Percentiles rank a stretch among this genome's conserved stretches.
These are phyloP conservation scores for Psilanteris sp. DNA, from an alignment of 1,140 invertebrate genomes.

Conservation along the genomic window DNA sequence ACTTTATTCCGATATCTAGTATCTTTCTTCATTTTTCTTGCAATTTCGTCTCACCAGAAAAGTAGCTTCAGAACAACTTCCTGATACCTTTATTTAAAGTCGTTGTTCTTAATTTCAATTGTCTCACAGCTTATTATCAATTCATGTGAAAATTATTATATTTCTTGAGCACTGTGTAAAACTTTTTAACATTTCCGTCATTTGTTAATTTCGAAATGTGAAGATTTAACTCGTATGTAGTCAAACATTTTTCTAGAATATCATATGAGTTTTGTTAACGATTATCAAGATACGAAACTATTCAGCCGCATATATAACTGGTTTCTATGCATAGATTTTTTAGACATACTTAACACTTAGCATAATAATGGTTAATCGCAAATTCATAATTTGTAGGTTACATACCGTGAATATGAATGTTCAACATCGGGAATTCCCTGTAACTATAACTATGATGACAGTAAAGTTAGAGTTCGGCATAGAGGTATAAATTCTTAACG, in stretches of 20 bases:
- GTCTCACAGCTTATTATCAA: not conserved
- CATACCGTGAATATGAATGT: constrained; percentile 9
- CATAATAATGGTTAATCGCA: constrained; percentile 30
- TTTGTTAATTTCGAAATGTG: too few species aligned
- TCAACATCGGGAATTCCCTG: constrained; percentile 23
- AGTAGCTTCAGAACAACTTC: constrained; percentile 40
- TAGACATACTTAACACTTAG: constrained; percentile 9
- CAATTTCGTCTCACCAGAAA: constrained; percentile 32
- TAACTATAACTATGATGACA: constrained; percentile 13
- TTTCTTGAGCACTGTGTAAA: too few species aligned
- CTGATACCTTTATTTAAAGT: constrained; percentile 11
- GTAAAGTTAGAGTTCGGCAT: constrained; percentile 32
- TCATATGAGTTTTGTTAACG: too few species aligned
- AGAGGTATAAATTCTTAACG: constrained; percentile 73
- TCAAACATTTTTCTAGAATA: too few species aligned
- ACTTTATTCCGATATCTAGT: constrained; percentile 48
- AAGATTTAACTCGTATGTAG: too few species aligned
- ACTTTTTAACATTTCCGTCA: too few species aligned
- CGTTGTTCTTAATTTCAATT: constrained; percentile 39
- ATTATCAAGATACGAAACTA: too few species aligned
- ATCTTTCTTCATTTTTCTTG: constrained; percentile 41
- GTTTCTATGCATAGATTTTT: constrained; percentile 45
- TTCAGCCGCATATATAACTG: not conserved
- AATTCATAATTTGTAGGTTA: constrained; percentile 38
- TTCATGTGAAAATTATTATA: constrained; percentile 15